Base-by-base conservation (phyloP, 2,797 vertebrate genomes). In the Melanotaenia pygmaea region DNA sequence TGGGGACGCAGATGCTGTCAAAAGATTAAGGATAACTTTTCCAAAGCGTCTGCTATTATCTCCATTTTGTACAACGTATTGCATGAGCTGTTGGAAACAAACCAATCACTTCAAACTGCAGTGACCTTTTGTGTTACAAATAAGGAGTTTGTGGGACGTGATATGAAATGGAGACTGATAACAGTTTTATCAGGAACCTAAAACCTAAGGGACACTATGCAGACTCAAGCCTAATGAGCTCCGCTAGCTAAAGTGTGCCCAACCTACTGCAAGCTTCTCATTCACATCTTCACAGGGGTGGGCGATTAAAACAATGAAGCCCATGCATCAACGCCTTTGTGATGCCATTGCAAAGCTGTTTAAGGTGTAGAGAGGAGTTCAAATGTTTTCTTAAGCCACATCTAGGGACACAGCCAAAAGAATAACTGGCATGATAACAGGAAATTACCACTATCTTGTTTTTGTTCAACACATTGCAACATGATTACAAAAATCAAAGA, bases 371-470 rank as follows among this genome's bases (percentile, higher is more conserved):
- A 47, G 24, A 50, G n/a, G 5, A 14, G n/a, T 22, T 24, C 13
- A 20, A 37, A 9, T n/a, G 24, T 18, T 5, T n/a, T 59, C 37
- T 51, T 24, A 10, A 68, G 43, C 26, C 70, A 65, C 71, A 81
- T 79, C 75, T 87, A 82, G 73, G 28, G 64, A 53, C 16, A 12
- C 56, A 37, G 54, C 37, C 40, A 62, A 56, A 68, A 54, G 26
- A 59, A 59, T 53, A 77, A 64, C n/a, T 50, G 70, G 35, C 30
- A 43, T 35, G 54, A 58, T 53, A 79, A 67, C n/a, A 37, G 68
- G 35, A 26, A 43, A 57, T 30, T 43, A 45, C 35, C 50, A 22
- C 18, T 24, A 37, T 57, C 38, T 9, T 26, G 4, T 16, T 60
- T 64, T 56, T 63, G 26, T 12, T 38, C 13, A 32, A 37, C 20